These are phyloP conservation scores for Leucophenga maculata DNA, from an alignment of 2,888 invertebrate species.

Conservation along the genomic window DNA sequence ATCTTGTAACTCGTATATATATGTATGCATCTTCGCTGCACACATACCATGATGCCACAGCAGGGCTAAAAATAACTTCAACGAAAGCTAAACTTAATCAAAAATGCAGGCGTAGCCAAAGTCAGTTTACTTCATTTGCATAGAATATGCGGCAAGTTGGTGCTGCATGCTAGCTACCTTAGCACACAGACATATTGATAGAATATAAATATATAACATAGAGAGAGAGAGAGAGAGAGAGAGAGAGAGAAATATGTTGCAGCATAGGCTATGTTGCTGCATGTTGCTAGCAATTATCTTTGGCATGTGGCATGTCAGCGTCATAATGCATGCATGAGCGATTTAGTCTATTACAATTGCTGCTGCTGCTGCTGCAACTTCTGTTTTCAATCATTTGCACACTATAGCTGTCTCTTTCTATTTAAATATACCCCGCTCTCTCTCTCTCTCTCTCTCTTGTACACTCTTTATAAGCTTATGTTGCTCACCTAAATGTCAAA, in stretches of 20 bases:
- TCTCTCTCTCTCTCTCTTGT: no score
- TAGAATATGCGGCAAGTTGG: conserved; percentile 11
- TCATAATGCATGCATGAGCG: no score
- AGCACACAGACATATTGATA: no score
- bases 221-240: no score
- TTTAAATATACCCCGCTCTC: no score
- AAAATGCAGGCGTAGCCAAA: conserved; percentile 24
- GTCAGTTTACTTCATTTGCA: conserved; percentile 5
- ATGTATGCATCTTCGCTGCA: neutral
- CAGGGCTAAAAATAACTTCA: conserved; percentile 4
- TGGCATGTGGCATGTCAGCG: conserved; percentile 50
- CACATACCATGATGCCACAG: neutral
- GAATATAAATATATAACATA: neutral
- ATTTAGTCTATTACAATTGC: neutral
- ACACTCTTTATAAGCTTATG: no score
- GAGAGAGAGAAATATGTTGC: neutral
- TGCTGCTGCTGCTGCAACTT: neutral
- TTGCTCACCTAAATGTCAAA: conserved; percentile 58
- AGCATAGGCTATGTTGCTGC: neutral
- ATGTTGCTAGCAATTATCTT: conserved; percentile 54
- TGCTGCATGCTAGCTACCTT: no score
- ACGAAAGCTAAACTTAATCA: conserved; percentile 1
- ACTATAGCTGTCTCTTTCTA: no score
- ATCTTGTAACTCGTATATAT: neutral
- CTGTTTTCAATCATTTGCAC: no score